Evolutionary conservation across 2,888 invertebrate genomes (phyloP), one percentile per base, ranked within the genome.

Genomic region (Pterobdella sp.): DNA sequence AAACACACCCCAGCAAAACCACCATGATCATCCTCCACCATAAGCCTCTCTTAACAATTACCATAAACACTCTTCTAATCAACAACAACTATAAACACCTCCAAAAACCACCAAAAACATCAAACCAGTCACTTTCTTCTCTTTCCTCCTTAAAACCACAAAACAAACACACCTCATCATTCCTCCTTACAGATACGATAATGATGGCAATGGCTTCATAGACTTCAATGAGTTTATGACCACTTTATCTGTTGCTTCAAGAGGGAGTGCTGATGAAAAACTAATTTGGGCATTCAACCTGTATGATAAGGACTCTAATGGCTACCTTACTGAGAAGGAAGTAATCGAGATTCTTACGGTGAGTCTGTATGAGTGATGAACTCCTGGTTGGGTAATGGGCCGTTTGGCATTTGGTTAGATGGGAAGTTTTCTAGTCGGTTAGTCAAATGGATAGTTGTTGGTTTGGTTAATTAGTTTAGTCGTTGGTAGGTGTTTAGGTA

Each of bases 181-280:
- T 32, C 1, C 66, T 32, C 1, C 66, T 52, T 32, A 52, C 68
- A 72, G 72, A 14, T 74, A 75, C 64, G 75, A 75, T 60, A 34
- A 34, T 7, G 74, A 75, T 67, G 72, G 72, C 37, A 74, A 74
- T 36, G 75, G 74, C n/a, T 63, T 36, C 36, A 70, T 75, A 18
- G 75, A 75, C 68, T 75, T 75, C 64, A 63, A 71, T 2, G 75
- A 75, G 64, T 75, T 75, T 65, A 73, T 75, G 52, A 64, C 64
- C 7, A 75, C 75, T 1, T 63, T 75, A 52, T 73, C 66, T 63
- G 68, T 75, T 26, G 72, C 75, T 1, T 63, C 74, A 29, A 68
- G 70, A 49, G 75, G 75, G 26, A 68, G 67, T 10, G 32, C 37
- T 0, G 70, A 74, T 22, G 75, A 75, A 72, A 73, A 74, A 52